A percentile compares a stretch with the other conserved stretches of the same genome.
These are phyloP conservation scores for Diaprepes abbreviatus DNA, from an alignment of 2,888 invertebrate genomes.

Conservation along the genomic window DNA sequence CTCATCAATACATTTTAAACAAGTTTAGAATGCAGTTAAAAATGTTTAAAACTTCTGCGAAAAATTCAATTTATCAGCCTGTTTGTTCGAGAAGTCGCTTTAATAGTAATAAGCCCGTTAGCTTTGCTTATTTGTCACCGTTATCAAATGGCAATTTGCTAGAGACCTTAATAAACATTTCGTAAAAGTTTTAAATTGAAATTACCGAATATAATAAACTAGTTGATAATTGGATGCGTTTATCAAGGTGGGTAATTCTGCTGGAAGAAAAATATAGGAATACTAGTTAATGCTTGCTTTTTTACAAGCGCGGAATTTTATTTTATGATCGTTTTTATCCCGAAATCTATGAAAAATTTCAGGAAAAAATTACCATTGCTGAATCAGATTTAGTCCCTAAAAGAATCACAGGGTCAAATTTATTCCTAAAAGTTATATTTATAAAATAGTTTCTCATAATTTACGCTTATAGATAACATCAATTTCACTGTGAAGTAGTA, in stretches of 20 bases:
- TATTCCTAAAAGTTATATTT: too few species aligned
- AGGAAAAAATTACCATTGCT: too few species aligned
- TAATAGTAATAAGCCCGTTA: conserved; percentile 24
- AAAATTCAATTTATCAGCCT: conserved; percentile 26
- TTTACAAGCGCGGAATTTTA: too few species aligned
- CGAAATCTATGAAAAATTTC: too few species aligned
- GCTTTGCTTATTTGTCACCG: conserved; percentile 18
- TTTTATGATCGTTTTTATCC: too few species aligned
- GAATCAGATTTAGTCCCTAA: too few species aligned
- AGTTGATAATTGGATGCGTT: conserved; percentile 24
- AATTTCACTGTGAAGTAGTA: too few species aligned
- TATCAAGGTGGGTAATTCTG: conserved; percentile 13
- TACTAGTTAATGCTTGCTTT: too few species aligned
- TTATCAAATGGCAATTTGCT: conserved; percentile 17
- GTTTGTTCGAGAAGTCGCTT: conserved; percentile 26
- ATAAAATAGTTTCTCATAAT: too few species aligned
- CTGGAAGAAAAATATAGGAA: background rate
- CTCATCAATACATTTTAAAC: conserved; percentile 16
- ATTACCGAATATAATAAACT: conserved; percentile 30
- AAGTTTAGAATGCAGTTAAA: conserved; percentile 22
- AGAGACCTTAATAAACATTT: conserved; percentile 30
- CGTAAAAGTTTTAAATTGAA: conserved; percentile 22
- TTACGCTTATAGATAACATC: too few species aligned
- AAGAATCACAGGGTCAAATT: too few species aligned
- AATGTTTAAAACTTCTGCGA: conserved; percentile 27